These are phyloP conservation scores for Strix aluco DNA, from an alignment of 2,113 vertebrate genomes.

Conservation along the genomic window DNA sequence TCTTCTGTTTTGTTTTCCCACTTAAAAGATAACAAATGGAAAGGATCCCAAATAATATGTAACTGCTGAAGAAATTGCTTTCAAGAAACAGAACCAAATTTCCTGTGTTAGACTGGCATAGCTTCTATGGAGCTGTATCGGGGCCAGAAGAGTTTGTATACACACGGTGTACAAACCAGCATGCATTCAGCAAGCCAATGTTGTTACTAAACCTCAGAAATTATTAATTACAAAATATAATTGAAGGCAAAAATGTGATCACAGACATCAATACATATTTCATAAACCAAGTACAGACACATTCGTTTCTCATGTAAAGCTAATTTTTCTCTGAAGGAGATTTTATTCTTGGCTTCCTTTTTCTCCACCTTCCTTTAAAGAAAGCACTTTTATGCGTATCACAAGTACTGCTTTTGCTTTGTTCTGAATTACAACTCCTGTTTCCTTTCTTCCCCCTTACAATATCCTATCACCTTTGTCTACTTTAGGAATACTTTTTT, in stretches of 20 bases:
- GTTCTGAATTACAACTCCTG: not conserved
- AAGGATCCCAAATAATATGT: not conserved
- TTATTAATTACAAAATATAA: conserved; percentile 47
- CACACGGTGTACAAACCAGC: not conserved
- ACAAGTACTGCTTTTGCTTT: not conserved
- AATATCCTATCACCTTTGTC: not conserved
- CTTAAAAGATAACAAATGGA: conserved; percentile 1
- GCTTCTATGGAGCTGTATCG: not conserved
- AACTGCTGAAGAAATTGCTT: not conserved
- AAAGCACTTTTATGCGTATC: not conserved
- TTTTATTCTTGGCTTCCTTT: not conserved
- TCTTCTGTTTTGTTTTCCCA: conserved; percentile 20
- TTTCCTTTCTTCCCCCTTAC: not conserved
- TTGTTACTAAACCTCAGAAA: conserved; percentile 4
- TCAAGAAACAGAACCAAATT: not conserved
- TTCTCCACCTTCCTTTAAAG: not conserved
- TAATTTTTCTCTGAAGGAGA: not conserved
- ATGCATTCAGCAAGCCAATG: not conserved
- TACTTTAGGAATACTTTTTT: not conserved
- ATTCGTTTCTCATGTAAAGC: not conserved
- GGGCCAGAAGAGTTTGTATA: conserved; percentile 19
- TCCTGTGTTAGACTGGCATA: not conserved
- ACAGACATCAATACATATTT: conserved; percentile 1
- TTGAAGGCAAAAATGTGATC: not conserved
- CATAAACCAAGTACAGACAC: not conserved